Base-by-base conservation (phyloP, 2,888 invertebrate genomes). In the Cephus nigrinus region DNA sequence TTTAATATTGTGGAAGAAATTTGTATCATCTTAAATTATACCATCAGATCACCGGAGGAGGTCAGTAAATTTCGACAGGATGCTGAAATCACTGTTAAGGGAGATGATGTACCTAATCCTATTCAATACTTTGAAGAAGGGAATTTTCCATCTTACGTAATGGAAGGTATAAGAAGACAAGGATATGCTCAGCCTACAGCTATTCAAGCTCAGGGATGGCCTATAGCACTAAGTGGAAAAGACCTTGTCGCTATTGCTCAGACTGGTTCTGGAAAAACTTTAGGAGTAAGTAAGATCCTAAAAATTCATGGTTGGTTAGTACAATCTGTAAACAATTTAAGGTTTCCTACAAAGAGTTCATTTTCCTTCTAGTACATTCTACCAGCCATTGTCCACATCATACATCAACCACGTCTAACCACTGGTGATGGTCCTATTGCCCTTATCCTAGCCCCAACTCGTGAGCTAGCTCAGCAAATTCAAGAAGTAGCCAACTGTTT, bases 401-500 rank as follows among this genome's bases (percentile, higher is more conserved):
- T 93, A 82, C 92, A 94, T 83, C 94, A 94, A 84, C 93, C 93
- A 33, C 92, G 92, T 73, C 88, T 95, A 75, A 91, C 92, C 76
- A 88, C 92, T 75, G 94, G 94, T 30, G 95, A 95, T 88, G 95
- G 95, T 36, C 95, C 95, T 33, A 92, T 94, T 82, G 93, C 92
- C 71, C 88, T 94, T 69, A 92, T 94, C 40, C 88, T 94, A 73
- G 94, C 94, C 30, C 93, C 93, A 23, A 93, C 93, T n/a, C 88
- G 93, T 78, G 93, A 93, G 86, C 87, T 93, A 75, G 93, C 93
- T 1, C 93, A 93, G 83, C 93, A 94, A 86, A 94, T 94, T 79
- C 92, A 92, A 83, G 93, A 97, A 94, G 98, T 99, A 33, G 98
- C 98, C 12, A 95, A 94, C 84, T 97, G 98, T 89, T 99, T 98